Percentiles rank a stretch among this genome's conserved stretches.
phyloP scores from a whole-genome alignment of 1,140 invertebrate species.

The Pristionchus pacificus region DNA sequence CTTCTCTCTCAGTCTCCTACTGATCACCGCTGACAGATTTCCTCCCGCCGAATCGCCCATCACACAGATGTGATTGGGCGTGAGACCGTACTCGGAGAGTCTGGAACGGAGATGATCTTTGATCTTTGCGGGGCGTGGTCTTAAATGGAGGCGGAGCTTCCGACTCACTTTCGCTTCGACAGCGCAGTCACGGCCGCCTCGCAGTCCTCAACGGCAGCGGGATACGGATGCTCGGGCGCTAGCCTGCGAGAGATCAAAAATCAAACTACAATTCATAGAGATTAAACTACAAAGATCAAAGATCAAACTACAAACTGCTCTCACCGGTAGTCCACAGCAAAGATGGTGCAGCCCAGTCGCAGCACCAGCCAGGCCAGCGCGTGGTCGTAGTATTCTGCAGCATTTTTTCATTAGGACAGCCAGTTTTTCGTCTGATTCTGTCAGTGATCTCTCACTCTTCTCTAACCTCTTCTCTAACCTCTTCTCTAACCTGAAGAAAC shows the following conservation, averaged over 20 bases:
- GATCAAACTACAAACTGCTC: neutral
- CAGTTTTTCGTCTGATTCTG: neutral
- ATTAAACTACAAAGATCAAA: too few species aligned
- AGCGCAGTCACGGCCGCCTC: constrained; percentile 39
- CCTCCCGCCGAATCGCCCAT: constrained; percentile 35
- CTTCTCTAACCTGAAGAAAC: too few species aligned
- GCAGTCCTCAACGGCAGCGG: constrained; percentile 49
- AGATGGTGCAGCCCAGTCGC: neutral
- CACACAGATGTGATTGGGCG: too few species aligned
- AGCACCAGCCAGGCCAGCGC: neutral
- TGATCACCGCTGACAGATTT: constrained; percentile 35
- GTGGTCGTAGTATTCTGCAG: neutral
- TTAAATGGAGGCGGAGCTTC: too few species aligned
- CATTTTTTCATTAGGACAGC: neutral
- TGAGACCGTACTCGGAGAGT: too few species aligned
- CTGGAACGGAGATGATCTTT: too few species aligned
- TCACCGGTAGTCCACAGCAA: neutral
- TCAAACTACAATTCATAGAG: neutral
- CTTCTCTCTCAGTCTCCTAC: constrained; percentile 19
- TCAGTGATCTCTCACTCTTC: too few species aligned
- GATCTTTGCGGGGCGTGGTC: too few species aligned
- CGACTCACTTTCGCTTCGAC: neutral
- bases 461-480: too few species aligned
- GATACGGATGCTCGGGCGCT: constrained; percentile 50
- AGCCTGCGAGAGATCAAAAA: too few species aligned